Percentiles rank a stretch among this genome's conserved stretches.
Evolutionary conservation across 2,888 invertebrate species (phyloP).

Genomic region (Synergus laeviventris): DNA sequence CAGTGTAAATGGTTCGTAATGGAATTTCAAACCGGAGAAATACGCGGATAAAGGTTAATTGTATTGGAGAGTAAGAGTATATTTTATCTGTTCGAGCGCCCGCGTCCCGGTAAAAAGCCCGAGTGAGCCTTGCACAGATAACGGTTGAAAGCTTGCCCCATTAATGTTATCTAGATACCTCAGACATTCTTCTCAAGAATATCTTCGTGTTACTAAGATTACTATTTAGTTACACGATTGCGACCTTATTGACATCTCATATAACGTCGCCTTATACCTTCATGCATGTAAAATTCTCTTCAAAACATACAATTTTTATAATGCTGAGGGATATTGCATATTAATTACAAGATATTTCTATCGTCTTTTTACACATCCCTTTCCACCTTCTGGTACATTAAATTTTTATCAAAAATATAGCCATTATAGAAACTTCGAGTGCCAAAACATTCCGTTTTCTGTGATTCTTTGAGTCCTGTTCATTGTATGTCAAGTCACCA

Average conservation of each 20-base stretch:
- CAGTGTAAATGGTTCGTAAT: slow-evolving; percentile 70
- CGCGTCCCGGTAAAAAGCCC: slow-evolving; percentile 69
- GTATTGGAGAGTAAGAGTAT: slow-evolving; percentile 62
- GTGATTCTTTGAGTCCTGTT: neutral
- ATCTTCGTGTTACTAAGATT: slow-evolving; percentile 69
- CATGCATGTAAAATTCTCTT: neutral
- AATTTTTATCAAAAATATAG: no score
- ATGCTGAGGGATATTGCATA: no score
- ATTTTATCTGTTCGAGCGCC: slow-evolving; percentile 68
- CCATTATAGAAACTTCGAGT: no score
- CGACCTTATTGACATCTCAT: slow-evolving; percentile 33
- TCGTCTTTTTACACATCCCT: no score
- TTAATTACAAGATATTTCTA: no score
- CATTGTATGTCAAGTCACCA: neutral
- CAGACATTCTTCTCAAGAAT: slow-evolving; percentile 69
- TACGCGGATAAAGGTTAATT: slow-evolving; percentile 62
- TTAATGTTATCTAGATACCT: slow-evolving; percentile 73
- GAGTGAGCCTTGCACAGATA: slow-evolving; percentile 70
- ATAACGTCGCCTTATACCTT: neutral
- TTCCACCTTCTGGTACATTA: no score
- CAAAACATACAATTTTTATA: neutral
- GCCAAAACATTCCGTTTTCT: neutral
- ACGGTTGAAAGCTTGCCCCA: slow-evolving; percentile 74
- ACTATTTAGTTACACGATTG: slow-evolving; percentile 61
- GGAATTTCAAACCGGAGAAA: slow-evolving; percentile 67